Percentiles rank a stretch among this genome's conserved stretches.
phyloP scores from a whole-genome alignment of 2,888 invertebrate species.

The Suillia variegata region DNA sequence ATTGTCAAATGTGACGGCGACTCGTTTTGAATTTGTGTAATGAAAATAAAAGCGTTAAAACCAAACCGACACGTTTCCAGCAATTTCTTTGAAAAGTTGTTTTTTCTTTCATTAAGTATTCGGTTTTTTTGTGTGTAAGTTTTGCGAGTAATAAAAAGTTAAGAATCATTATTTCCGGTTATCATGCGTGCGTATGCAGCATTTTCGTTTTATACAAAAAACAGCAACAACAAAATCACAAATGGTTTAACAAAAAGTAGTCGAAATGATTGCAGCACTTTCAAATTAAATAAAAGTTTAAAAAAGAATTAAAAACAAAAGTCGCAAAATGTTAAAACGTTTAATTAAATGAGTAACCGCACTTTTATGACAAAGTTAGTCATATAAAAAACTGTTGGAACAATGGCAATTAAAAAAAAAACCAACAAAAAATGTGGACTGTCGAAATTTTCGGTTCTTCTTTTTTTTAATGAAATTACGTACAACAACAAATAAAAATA shows the following conservation, averaged over 20 bases:
- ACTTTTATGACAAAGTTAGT: constrained; percentile 12
- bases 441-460: constrained; percentile 41
- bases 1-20: too few relatives aligned
- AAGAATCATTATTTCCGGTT: constrained; percentile 12
- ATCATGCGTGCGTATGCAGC: neutral
- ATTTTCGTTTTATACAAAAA: constrained; percentile 4
- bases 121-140: too few relatives aligned
- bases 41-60: too few relatives aligned
- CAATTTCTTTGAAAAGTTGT: too few relatives aligned
- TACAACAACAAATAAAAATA: too few relatives aligned
- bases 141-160: neutral
- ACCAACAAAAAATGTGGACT: constrained; percentile 34
- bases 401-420: neutral
- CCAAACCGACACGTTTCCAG: too few relatives aligned
- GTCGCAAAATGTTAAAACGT: neutral
- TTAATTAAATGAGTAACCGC: constrained; percentile 5
- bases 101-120: too few relatives aligned
- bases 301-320: neutral
- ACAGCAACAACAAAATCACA: neutral
- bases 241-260: neutral
- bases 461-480: constrained; percentile 1
- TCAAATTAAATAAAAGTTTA: constrained; percentile 6
- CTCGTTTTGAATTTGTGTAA: too few relatives aligned
- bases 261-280: neutral
- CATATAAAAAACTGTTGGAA: neutral